Conservation (phyloP, 2,888 invertebrate species). For the Sylvicola fuscatus region DNA sequence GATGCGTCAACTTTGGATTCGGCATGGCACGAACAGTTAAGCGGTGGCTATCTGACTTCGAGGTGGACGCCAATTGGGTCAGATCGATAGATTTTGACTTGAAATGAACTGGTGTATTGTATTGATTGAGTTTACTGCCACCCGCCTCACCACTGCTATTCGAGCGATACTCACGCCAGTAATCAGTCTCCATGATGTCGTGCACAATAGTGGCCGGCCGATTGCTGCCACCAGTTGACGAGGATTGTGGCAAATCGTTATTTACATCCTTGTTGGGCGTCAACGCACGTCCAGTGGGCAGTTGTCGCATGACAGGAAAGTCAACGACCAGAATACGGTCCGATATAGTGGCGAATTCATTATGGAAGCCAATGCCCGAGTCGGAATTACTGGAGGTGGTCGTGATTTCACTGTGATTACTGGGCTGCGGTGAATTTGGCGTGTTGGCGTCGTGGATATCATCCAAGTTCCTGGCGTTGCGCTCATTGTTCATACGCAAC, state of each 20-base stretch:
- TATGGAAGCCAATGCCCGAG: conserved; percentile 85
- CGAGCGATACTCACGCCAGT: conserved; percentile 4
- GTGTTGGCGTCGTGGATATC: conserved; percentile 7
- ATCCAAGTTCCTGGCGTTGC: background rate
- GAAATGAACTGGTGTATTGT: conserved; percentile 4
- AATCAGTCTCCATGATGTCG: background rate
- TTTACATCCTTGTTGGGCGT: conserved; percentile 4
- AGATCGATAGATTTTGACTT: conserved; percentile 7
- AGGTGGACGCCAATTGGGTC: background rate
- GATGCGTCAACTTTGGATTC: conserved; percentile 24
- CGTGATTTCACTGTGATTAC: conserved; percentile 58
- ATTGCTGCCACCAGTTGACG: conserved; percentile 13
- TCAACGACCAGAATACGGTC: conserved; percentile 62
- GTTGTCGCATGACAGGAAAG: conserved; percentile 29
- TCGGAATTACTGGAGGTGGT: conserved; percentile 84
- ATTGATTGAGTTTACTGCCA: background rate
- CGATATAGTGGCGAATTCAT: conserved; percentile 66
- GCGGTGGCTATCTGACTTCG: background rate
- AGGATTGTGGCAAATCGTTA: conserved; percentile 3
- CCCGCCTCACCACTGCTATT: background rate
- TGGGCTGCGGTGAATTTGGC: conserved; percentile 68
- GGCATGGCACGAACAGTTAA: conserved; percentile 47
- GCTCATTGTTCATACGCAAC: background rate
- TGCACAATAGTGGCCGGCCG: background rate
- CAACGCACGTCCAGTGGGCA: conserved; percentile 9